phyloP scores from a whole-genome alignment of 1,140 invertebrate genomes.

The Hypothenemus hampei region DNA sequence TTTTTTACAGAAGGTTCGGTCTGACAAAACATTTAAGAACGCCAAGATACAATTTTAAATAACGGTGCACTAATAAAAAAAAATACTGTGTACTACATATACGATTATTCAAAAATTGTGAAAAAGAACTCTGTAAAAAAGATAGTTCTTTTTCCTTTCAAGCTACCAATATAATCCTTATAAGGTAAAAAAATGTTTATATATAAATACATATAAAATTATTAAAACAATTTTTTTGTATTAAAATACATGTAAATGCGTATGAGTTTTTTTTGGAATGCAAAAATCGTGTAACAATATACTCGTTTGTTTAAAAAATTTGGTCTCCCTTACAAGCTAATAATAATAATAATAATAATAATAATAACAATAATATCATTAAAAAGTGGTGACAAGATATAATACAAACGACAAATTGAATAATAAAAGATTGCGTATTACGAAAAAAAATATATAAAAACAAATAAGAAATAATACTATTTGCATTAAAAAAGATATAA shows the following conservation, averaged over 20 bases:
- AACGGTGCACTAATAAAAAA: conserved; percentile 16
- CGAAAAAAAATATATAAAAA: too few relatives aligned
- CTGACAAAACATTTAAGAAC: neutral
- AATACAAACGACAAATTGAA: too few relatives aligned
- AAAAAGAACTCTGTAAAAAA: conserved; percentile 18
- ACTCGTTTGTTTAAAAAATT: conserved; percentile 25
- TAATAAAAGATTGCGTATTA: too few relatives aligned
- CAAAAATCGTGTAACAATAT: conserved; percentile 24
- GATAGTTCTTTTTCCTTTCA: conserved; percentile 15
- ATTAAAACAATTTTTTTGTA: too few relatives aligned
- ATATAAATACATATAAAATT: conserved; percentile 25
- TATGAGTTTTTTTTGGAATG: conserved; percentile 22
- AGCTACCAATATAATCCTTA: conserved; percentile 10
- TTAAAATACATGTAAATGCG: conserved; percentile 27
- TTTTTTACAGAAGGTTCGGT: neutral
- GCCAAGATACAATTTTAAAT: conserved; percentile 15
- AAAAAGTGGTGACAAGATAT: too few relatives aligned
- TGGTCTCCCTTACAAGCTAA: conserved; percentile 27
- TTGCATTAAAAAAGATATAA: too few relatives aligned
- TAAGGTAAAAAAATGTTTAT: conserved; percentile 25
- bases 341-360: conserved; percentile 8
- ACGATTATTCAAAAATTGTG: conserved; percentile 8
- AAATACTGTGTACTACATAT: conserved; percentile 26
- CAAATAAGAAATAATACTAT: too few relatives aligned
- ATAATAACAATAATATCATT: too few relatives aligned